Evolutionary conservation across 2,888 invertebrate species (phyloP), one percentile per base, ranked within the genome.

Genomic region (Perizoma flavofasciatum): DNA sequence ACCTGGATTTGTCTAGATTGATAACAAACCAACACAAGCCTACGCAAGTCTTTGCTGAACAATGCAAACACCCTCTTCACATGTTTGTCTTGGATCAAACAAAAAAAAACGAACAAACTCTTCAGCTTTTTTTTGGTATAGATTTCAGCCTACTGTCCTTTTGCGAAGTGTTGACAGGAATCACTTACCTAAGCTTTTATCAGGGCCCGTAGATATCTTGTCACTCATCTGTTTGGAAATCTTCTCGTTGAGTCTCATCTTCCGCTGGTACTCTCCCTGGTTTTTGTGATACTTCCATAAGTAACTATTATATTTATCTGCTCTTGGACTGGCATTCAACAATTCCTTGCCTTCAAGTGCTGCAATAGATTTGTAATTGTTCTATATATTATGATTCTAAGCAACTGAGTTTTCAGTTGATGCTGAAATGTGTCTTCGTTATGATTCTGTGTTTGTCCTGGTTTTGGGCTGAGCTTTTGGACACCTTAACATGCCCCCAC

Each of bases 301-400:
- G 58, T 85, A 87, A 8, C 81, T 83, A 43, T 79, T 69, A 69
- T 72, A 83, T 46, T 81, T 83, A 44, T 81, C 75, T 59, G 55
- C 65, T 61, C 70, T 75, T 61, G 84, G 77, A 58, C 68, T 77
- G 61, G 89, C 90, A 62, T 81, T 79, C 9, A 90, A 74, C 39
- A 89, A 77, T 66, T 83, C 84, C 62, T 89, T 90, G 33, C 89
- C 88, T 73, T 89, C 81, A 61, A 89, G 72, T 55, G 82, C 83
- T 75, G 87, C 89, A 82, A 90, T 87, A 72, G 86, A 84, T 81
- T 89, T 90, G 70, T 86, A 86, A 83, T 88, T 85, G 76, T 88
- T 88, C 75, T 89, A 90, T 61, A 90, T 82, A 65, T 78, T 82
- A 65, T 78, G 72, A 67, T 85, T 78, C 72, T 83, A 89, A 63